Evolutionary conservation across 2,797 vertebrate species (phyloP).

Genomic region (Rhinophrynus dorsalis): DNA sequence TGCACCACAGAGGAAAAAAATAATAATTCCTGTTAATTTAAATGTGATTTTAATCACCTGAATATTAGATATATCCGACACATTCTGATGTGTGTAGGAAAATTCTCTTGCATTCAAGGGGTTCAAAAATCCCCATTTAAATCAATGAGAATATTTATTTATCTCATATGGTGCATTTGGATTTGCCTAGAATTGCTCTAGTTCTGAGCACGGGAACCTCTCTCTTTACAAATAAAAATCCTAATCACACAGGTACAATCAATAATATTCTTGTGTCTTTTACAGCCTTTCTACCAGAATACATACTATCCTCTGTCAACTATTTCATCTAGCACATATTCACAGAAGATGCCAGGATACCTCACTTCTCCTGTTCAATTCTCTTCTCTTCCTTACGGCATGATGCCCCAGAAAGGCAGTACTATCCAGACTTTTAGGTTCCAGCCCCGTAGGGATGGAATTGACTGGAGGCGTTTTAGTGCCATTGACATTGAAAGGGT

Average conservation of each 20-base stretch:
- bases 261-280: conserved; percentile 28
- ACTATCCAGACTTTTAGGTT: conserved; percentile 66
- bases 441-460: conserved; percentile 54
- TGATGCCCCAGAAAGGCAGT: conserved; percentile 22
- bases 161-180: no score
- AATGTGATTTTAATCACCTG: no score
- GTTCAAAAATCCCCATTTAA: no score
- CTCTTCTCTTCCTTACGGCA: background rate
- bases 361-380: conserved; percentile 14
- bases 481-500: conserved; percentile 70
- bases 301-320: conserved; percentile 36
- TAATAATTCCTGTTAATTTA: no score
- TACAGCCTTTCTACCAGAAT: conserved; percentile 56
- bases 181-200: no score
- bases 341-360: conserved; percentile 50
- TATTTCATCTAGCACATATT: conserved; percentile 6
- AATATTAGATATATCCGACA: no score
- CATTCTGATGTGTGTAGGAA: no score
- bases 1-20: no score
- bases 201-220: background rate
- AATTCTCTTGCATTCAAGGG: no score
- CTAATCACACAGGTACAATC: no score
- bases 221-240: background rate
- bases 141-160: no score
- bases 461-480: conserved; percentile 73